A percentile compares a stretch with the other conserved stretches of the same genome.
phyloP scores from a whole-genome alignment of 1,140 invertebrate species.

The Bombus waltoni region DNA sequence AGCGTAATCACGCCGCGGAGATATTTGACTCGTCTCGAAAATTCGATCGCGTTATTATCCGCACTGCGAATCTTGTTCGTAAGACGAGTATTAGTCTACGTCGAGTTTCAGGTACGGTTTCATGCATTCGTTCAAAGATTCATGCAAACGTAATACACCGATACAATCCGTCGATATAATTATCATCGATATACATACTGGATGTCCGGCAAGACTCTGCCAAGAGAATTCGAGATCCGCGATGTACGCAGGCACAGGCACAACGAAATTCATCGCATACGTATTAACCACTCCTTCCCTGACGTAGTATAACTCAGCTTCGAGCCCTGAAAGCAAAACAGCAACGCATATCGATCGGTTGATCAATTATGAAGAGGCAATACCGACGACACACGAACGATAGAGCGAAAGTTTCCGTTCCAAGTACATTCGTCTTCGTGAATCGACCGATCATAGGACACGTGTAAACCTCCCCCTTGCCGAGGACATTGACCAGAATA shows the following conservation, averaged over 20 bases:
- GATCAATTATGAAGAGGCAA: slow-evolving; percentile 65
- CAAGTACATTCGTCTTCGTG: slow-evolving; percentile 4
- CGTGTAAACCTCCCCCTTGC: slow-evolving; percentile 27
- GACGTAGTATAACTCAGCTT: slow-evolving; percentile 93
- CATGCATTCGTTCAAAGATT: no score
- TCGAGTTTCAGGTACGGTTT: not conserved
- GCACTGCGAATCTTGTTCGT: not conserved
- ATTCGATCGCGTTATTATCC: no score
- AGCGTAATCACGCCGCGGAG: no score
- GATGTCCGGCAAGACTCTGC: slow-evolving; percentile 89
- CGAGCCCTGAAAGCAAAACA: slow-evolving; percentile 87
- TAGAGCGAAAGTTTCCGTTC: slow-evolving; percentile 42
- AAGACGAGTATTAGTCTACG: not conserved
- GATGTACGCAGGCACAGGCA: slow-evolving; percentile 91
- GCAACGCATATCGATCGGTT: slow-evolving; percentile 54
- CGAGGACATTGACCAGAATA: slow-evolving; percentile 55
- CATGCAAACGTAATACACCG: no score
- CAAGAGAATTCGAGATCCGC: slow-evolving; percentile 94
- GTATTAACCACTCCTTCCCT: slow-evolving; percentile 94
- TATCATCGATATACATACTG: slow-evolving; percentile 84
- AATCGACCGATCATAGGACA: slow-evolving; percentile 54
- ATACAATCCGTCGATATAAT: not conserved
- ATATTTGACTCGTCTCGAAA: no score
- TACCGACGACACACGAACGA: slow-evolving; percentile 16
- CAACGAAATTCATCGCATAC: slow-evolving; percentile 94